Conservation (phyloP, 2,113 vertebrate species). For the Pangasianodon gigas region DNA sequence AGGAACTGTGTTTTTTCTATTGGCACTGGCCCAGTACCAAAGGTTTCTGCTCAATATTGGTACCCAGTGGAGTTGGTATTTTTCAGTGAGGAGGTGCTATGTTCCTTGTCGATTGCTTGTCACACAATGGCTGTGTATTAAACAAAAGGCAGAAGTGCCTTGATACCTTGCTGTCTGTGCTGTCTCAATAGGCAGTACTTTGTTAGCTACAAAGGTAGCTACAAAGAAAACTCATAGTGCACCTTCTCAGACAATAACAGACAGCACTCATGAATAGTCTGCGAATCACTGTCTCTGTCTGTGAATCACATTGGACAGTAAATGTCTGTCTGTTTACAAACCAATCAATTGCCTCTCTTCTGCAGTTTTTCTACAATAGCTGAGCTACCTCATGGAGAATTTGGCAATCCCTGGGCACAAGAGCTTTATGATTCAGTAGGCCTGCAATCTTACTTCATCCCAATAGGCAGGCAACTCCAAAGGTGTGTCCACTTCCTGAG, state of each 20-base stretch:
- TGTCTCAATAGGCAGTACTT: background rate
- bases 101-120: background rate
- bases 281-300: background rate
- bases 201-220: background rate
- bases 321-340: background rate
- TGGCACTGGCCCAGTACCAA: background rate
- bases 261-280: background rate
- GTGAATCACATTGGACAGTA: background rate
- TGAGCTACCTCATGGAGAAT: background rate
- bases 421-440: background rate
- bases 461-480: background rate
- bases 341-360: background rate
- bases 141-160: background rate
- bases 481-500: background rate
- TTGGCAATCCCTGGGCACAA: background rate
- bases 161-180: background rate
- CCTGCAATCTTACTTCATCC: background rate
- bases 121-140: background rate
- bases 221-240: background rate
- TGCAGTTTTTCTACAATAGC: background rate
- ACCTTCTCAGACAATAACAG: background rate
- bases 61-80: background rate
- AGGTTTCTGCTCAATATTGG: background rate
- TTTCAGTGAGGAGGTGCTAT: background rate
- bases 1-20: background rate